Base-by-base conservation (phyloP, 2,113 vertebrate species). In the Galbula dea region DNA sequence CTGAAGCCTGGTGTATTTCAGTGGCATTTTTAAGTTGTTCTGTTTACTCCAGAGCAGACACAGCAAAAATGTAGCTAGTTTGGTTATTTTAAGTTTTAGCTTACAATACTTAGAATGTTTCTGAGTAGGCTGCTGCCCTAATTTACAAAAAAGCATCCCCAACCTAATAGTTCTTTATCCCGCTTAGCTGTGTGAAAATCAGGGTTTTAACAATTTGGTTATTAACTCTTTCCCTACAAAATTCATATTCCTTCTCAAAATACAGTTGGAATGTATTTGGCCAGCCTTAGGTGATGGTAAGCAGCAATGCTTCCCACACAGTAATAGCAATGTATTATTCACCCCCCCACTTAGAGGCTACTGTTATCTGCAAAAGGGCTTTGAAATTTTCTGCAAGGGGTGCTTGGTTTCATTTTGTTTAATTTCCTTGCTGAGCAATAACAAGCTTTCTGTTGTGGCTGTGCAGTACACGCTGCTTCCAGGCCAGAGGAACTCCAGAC, bases 351-450 rank as follows among this genome's bases (percentile, higher is more conserved):
- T 94, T 66, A 76, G 7, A 90, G 55, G 21, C 72, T 54, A 10
- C 48, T 65, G 20, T 51, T 87, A 30, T 59, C 71, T 94, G 41
- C 36, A 83, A 85, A 46, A 90, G 58, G 55, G 32, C 75, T 94
- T 89, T 92, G 78, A 93, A 90, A 85, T 87, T 66, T 81, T 87
- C 84, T 74, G 74, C 68, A 62, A 85, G 84, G 69, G 34, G 46
- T 77, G 71, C 43, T 87, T 89, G 49, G 41, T 90, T 94, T 93
- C 26, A 76, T 95, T 93, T 89, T 72, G 80, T 90, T 73, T 76
- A 30, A 89, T 89, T 92, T 92, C 45, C 59, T 62, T 96, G 51
- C 78, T 67, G 71, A 91, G 46, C 59, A 83, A 20, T 0, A 51
- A 66, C 27, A 46, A 54, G 63, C 43, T 83, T 55, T 63, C 43